These are phyloP conservation scores for Xenopus tropicalis DNA, from an alignment of 2,113 vertebrate genomes.

Conservation along the genomic window UCB_Xtro_10.0 CM004451.2:85990501-85991000, in stretches of 20 bases:
- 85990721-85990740: constrained; percentile 47
- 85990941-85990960: constrained; percentile 3
- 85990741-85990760: constrained; percentile 48
- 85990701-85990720: constrained; percentile 45
- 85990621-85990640: constrained; percentile 3
- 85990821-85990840: constrained; percentile 44
- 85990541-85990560: constrained; percentile 35
- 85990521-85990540: not conserved
- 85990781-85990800: constrained; percentile 40
- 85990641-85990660: constrained; percentile 33
- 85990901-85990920: not conserved
- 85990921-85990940: not conserved
- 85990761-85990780: constrained; percentile 41
- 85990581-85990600: constrained; percentile 4
- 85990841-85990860: constrained; percentile 24
- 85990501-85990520: not conserved
- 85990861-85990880: constrained; percentile 2
- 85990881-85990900: not conserved
- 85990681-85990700: constrained; percentile 43
- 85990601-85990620: constrained; percentile 42
- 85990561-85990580: constrained; percentile 30
- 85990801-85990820: not conserved
- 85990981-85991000: not conserved
- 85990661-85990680: not conserved
- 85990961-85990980: constrained; percentile 1